Evolutionary conservation across 2,113 vertebrate genomes (phyloP).

Genomic region (Potamarius usumacintae): DNA sequence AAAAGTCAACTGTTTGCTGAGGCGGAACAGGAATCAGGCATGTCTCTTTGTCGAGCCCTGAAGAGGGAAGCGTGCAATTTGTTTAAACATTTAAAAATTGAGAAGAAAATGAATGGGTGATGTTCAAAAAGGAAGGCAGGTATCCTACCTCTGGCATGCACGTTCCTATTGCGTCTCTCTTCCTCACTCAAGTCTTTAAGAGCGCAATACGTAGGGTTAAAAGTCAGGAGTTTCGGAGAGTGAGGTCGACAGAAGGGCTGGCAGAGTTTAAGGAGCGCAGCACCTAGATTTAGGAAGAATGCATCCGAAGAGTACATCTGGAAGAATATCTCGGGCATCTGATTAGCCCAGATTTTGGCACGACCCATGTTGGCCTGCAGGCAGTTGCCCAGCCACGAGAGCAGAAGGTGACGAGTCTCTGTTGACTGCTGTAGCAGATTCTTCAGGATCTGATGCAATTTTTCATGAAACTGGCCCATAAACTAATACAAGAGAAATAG

Average conservation of each 20-base stretch:
- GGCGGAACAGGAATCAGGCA: slow-evolving; percentile 86
- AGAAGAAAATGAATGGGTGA: neutral
- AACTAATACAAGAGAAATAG: slow-evolving; percentile 73
- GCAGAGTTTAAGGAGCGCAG: slow-evolving; percentile 91
- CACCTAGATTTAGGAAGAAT: slow-evolving; percentile 93
- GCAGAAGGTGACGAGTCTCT: slow-evolving; percentile 89
- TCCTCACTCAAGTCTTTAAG: slow-evolving; percentile 92
- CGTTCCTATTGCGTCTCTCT: slow-evolving; percentile 85
- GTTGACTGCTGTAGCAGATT: slow-evolving; percentile 89
- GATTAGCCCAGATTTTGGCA: slow-evolving; percentile 97
- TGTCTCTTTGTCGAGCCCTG: slow-evolving; percentile 95
- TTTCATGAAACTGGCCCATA: slow-evolving; percentile 94
- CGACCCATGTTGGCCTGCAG: slow-evolving; percentile 90
- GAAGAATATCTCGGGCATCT: slow-evolving; percentile 97
- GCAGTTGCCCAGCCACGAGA: slow-evolving; percentile 94
- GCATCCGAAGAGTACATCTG: slow-evolving; percentile 96
- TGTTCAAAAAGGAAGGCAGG: neutral
- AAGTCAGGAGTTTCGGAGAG: slow-evolving; percentile 88
- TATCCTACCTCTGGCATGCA: slow-evolving; percentile 85
- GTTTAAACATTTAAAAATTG: neutral
- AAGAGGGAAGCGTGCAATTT: slow-evolving; percentile 13
- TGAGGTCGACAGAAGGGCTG: slow-evolving; percentile 94
- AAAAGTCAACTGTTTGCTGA: slow-evolving; percentile 80
- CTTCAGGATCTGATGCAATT: slow-evolving; percentile 92
- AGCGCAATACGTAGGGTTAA: slow-evolving; percentile 93